phyloP scores from a whole-genome alignment of 2,888 invertebrate species.

The Trichopria drosophilae region DNA sequence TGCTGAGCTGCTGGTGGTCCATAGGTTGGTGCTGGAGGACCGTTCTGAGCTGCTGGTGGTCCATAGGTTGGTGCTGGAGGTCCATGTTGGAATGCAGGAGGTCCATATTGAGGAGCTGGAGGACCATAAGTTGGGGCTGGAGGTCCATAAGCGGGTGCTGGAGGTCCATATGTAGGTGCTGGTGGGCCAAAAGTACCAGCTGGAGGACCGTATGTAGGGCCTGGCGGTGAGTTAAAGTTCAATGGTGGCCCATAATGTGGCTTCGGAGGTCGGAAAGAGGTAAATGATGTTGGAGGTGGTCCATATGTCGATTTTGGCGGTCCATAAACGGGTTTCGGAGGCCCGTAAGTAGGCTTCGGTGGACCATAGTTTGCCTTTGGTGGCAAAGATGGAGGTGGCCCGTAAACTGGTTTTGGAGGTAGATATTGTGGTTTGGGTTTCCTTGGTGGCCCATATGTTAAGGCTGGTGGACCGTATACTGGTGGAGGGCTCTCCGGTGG shows the following conservation, averaged over 20 bases:
- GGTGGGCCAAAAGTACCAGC: slow-evolving; percentile 45
- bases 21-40: slow-evolving; percentile 56
- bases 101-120: slow-evolving; percentile 40
- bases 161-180: slow-evolving; percentile 59
- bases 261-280: slow-evolving; percentile 42
- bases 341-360: slow-evolving; percentile 41
- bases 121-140: slow-evolving; percentile 37
- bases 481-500: slow-evolving; percentile 56
- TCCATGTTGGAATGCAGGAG: slow-evolving; percentile 48
- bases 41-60: slow-evolving; percentile 23
- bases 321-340: slow-evolving; percentile 54
- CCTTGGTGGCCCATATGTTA: slow-evolving; percentile 59
- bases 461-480: slow-evolving; percentile 48
- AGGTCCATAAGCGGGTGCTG: slow-evolving; percentile 53
- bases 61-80: slow-evolving; percentile 45
- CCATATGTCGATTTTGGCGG: slow-evolving; percentile 58
- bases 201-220: slow-evolving; percentile 41
- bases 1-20: slow-evolving; percentile 32
- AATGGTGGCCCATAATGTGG: slow-evolving; percentile 46
- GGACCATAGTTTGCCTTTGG: slow-evolving; percentile 42
- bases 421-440: slow-evolving; percentile 46
- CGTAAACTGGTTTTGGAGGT: slow-evolving; percentile 37
- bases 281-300: slow-evolving; percentile 40
- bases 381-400: slow-evolving; percentile 32
- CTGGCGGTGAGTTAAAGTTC: too few species aligned